Base-by-base conservation (phyloP, 2,113 vertebrate species). In the Abramis brama region DNA sequence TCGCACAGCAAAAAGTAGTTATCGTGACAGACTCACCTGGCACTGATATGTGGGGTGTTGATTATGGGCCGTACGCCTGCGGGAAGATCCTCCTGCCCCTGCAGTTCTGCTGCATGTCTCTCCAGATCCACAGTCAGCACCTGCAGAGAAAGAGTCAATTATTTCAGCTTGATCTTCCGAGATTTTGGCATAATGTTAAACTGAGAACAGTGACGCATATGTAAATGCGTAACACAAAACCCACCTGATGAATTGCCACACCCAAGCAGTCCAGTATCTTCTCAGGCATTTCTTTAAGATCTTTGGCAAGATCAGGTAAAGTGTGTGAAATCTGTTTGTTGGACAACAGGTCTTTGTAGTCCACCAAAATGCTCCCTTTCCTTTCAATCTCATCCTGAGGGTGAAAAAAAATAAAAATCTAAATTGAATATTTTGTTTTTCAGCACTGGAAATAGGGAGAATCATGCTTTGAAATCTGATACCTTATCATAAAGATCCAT, bases 401-500 rank as follows among this genome's bases (percentile, higher is more conserved):
- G 92, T 4, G 89, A 11, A 57, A 89, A 90, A 80, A 25, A n/a
- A n/a, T n/a, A n/a, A n/a, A 15, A 2, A 27, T 27, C 27, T 1
- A 27, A 27, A 27, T 27, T 27, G 2, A 11, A 8, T 78, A 23
- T 27, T 30, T 33, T 13, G 7, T 33, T 47, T 82, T 39, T 52
- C 6, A 50, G 86, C 19, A 45, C 19, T 13, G 39, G 9, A 50
- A 66, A 64, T 70, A 77, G 15, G 3, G 9, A 62, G 17, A 79
- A 15, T 19, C 36, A 25, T 6, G 5, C 30, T 25, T 62, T 19
- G 8, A 11, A 50, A 5, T 73, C 47, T 30, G 92, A 94, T 93
- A 99, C 98, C 96, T 99, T 99, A 88, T 99, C 96, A 90, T 98
- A 99, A 68, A 98, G 94, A 30, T 99, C 94, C 92, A 99, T 97